Evolutionary conservation across 2,888 invertebrate genomes (phyloP).

Genomic region (Mystacides longicornis): DNA sequence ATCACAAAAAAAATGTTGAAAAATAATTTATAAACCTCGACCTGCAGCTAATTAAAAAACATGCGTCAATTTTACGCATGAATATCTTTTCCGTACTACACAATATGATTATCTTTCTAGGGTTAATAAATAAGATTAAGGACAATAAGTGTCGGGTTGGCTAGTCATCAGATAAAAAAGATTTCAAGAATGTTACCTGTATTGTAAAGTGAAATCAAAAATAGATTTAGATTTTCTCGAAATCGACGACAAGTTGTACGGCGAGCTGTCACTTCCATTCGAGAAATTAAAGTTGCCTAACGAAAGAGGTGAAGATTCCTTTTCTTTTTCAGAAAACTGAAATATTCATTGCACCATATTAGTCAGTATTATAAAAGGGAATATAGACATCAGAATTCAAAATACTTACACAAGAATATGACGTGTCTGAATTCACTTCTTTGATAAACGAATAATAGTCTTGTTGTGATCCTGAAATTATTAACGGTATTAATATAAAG

Average conservation of each 20-base stretch:
- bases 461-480: too few relatives aligned
- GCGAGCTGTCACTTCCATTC: not conserved
- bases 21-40: too few relatives aligned
- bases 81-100: too few relatives aligned
- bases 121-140: too few relatives aligned
- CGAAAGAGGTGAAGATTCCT: not conserved
- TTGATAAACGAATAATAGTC: too few relatives aligned
- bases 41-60: too few relatives aligned
- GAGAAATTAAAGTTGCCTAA: not conserved
- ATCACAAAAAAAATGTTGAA: too few relatives aligned
- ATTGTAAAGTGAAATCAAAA: conserved; percentile 43
- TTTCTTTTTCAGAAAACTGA: not conserved
- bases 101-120: too few relatives aligned
- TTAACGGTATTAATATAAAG: too few relatives aligned
- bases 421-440: not conserved
- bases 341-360: not conserved
- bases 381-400: not conserved
- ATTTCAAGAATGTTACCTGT: conserved; percentile 34
- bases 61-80: too few relatives aligned
- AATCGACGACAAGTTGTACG: conserved; percentile 25
- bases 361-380: not conserved
- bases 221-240: conserved; percentile 39
- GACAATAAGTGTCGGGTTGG: too few relatives aligned
- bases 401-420: not conserved
- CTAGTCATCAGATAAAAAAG: not conserved